Conservation (phyloP, 2,113 vertebrate species). For the Rallus limicola region DNA sequence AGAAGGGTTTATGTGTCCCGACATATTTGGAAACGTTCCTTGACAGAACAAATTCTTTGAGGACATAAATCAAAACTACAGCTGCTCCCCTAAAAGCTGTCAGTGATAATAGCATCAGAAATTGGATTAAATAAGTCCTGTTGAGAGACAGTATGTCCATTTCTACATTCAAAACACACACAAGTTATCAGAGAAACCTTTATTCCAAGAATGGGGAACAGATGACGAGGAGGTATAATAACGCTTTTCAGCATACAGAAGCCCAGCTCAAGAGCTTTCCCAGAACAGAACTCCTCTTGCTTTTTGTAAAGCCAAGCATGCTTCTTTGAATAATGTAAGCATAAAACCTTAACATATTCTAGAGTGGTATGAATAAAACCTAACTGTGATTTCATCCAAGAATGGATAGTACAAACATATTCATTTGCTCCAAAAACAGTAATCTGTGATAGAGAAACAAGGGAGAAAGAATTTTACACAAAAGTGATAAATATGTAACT, state of each 20-base stretch:
- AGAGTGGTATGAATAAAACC: neutral
- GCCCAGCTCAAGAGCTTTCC: neutral
- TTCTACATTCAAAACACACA: conserved; percentile 66
- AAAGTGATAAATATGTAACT: neutral
- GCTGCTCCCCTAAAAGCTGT: conserved; percentile 73
- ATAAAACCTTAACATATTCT: neutral
- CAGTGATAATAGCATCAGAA: conserved; percentile 72
- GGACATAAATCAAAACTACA: conserved; percentile 74
- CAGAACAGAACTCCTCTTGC: neutral
- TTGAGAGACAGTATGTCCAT: conserved; percentile 45
- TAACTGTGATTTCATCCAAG: neutral
- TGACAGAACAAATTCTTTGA: conserved; percentile 75
- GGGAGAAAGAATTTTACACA: neutral
- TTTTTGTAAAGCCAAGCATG: neutral
- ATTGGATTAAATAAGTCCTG: conserved; percentile 66
- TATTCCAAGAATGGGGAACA: neutral
- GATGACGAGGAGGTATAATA: neutral
- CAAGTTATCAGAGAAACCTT: neutral
- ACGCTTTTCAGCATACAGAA: neutral
- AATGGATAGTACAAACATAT: neutral
- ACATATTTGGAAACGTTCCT: conserved; percentile 65
- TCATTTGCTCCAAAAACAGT: neutral
- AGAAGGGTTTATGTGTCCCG: conserved; percentile 60
- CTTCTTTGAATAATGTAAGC: neutral
- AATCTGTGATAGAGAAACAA: neutral